Percentiles rank a stretch among this genome's conserved stretches.
Conservation (phyloP, 2,113 vertebrate genomes). For the Phylloscopus trochiloides region DNA sequence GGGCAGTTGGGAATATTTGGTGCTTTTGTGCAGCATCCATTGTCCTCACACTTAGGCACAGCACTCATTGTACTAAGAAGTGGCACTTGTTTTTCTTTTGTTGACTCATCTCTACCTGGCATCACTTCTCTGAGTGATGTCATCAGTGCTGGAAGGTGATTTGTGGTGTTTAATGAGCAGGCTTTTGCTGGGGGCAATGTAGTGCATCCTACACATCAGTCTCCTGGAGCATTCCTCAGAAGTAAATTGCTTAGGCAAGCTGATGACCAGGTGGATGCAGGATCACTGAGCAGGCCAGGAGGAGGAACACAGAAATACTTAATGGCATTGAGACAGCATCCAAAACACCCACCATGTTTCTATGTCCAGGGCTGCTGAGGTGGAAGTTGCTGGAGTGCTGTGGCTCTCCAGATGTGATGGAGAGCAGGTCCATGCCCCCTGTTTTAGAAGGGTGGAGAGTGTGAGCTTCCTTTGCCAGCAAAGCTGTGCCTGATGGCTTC, state of each 20-base stretch:
- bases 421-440: neutral
- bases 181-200: neutral
- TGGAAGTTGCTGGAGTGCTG: fast-evolving
- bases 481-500: neutral
- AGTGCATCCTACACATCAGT: neutral
- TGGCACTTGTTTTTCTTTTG: neutral
- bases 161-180: neutral
- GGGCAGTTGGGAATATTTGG: neutral
- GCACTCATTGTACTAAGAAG: neutral
- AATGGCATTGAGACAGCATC: neutral
- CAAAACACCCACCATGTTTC: fast-evolving
- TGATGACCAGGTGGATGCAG: neutral
- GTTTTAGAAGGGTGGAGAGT: fast-evolving
- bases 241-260: neutral
- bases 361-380: neutral
- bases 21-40: neutral
- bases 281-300: neutral
- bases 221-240: neutral
- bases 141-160: neutral
- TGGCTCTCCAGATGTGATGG: neutral
- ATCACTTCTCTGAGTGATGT: neutral
- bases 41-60: neutral
- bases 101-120: neutral
- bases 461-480: neutral
- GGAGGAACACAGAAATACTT: neutral